phyloP scores from a whole-genome alignment of 2,797 vertebrate species.

The Lacerta bilineata region DNA sequence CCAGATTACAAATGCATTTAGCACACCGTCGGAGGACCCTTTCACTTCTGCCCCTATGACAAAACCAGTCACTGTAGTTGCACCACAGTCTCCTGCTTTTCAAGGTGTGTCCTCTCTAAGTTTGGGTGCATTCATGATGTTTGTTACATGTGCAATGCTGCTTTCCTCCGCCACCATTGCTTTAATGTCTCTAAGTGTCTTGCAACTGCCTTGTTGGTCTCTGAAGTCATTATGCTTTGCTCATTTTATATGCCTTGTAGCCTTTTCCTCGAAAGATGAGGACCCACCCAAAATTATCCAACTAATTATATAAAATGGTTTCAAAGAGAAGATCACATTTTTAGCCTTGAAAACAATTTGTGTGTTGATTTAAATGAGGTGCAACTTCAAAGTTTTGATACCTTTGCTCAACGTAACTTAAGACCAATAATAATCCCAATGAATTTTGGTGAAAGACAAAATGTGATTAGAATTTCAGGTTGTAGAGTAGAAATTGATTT shows the following conservation, averaged over 20 bases:
- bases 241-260: conserved; percentile 36
- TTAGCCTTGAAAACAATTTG: background rate
- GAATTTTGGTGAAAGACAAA: background rate
- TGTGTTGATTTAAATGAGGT: background rate
- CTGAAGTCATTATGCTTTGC: conserved; percentile 56
- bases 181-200: conserved; percentile 49
- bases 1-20: conserved; percentile 96
- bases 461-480: background rate
- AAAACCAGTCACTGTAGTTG: conserved; percentile 86
- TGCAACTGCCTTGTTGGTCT: conserved; percentile 50
- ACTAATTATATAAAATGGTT: background rate
- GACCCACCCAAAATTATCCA: background rate
- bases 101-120: conserved; percentile 86
- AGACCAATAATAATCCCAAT: background rate
- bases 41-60: conserved; percentile 97
- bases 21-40: conserved; percentile 91
- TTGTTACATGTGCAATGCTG: conserved; percentile 45
- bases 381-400: background rate
- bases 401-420: background rate
- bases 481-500: background rate
- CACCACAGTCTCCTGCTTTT: conserved; percentile 92
- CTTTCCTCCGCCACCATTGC: conserved; percentile 52
- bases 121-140: conserved; percentile 47
- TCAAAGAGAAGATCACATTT: background rate
- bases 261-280: conserved; percentile 13